Evolutionary conservation across 2,113 vertebrate genomes (phyloP).

Genomic region (Mustelus asterias): DNA sequence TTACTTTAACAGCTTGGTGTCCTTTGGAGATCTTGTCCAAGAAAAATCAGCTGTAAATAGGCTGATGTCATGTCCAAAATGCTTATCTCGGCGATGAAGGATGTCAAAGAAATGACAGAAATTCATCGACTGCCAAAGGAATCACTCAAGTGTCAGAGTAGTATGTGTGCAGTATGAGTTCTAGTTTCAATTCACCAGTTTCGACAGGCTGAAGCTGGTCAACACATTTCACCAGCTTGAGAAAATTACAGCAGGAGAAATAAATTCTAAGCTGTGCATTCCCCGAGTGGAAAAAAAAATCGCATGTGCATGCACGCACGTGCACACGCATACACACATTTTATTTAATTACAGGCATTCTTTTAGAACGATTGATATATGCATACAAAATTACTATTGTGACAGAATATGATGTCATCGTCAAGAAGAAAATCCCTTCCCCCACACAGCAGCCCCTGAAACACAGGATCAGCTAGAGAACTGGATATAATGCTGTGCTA

Average conservation of each 20-base stretch:
- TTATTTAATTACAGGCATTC: not conserved
- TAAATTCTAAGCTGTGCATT: not conserved
- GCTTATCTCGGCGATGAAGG: not conserved
- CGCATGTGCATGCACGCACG: not conserved
- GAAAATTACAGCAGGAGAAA: not conserved
- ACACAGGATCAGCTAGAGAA: not conserved
- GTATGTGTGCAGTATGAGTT: not conserved
- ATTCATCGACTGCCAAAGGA: not conserved
- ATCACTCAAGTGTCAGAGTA: constrained; percentile 15
- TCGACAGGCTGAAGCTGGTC: not conserved
- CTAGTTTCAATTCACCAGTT: not conserved
- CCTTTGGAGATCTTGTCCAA: not conserved
- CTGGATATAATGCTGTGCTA: not conserved
- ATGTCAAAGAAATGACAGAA: not conserved
- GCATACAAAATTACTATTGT: not conserved
- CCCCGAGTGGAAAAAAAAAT: not conserved
- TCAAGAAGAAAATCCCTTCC: not conserved
- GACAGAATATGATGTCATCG: not conserved
- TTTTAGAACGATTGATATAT: not conserved
- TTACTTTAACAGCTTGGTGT: not conserved
- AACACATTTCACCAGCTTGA: not conserved
- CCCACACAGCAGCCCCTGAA: not conserved
- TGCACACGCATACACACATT: not conserved
- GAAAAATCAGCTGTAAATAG: not conserved
- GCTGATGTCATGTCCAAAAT: not conserved